A percentile compares a stretch with the other conserved stretches of the same genome.
Evolutionary conservation across 2,888 invertebrate genomes (phyloP).

Genomic region (Eudemis profundana): DNA sequence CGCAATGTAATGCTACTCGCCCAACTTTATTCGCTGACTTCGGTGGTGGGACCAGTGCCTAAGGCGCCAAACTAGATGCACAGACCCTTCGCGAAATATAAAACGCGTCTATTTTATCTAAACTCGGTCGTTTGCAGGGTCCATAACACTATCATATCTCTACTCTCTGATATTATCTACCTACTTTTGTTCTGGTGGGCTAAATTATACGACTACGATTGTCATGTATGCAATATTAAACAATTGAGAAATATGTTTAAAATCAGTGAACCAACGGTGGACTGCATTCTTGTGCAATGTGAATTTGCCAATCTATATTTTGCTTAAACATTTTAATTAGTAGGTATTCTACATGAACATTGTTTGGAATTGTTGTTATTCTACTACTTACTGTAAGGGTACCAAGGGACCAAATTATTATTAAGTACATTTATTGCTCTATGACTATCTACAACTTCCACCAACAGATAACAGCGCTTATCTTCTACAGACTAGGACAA

Average conservation of each 20-base stretch:
- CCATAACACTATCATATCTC: background rate
- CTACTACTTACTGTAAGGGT: background rate
- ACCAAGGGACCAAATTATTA: background rate
- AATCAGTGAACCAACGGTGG: background rate
- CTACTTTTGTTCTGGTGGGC: background rate
- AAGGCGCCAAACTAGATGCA: no score
- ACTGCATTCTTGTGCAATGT: slow-evolving; percentile 19
- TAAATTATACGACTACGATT: background rate
- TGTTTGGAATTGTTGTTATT: background rate
- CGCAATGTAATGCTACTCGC: no score
- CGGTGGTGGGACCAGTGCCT: no score
- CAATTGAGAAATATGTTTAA: background rate
- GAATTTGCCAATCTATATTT: background rate
- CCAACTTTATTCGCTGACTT: no score
- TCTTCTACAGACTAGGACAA: slow-evolving; percentile 21
- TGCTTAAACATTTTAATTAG: background rate
- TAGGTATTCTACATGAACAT: background rate
- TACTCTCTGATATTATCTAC: slow-evolving; percentile 6
- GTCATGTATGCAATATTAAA: background rate
- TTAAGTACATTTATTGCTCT: background rate
- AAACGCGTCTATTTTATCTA: no score
- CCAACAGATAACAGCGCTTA: slow-evolving; percentile 13
- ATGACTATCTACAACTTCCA: slow-evolving; percentile 7
- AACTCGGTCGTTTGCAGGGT: background rate
- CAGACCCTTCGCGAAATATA: no score